Base-by-base conservation (phyloP, 2,113 vertebrate species). In the Cairina moschata region DNA sequence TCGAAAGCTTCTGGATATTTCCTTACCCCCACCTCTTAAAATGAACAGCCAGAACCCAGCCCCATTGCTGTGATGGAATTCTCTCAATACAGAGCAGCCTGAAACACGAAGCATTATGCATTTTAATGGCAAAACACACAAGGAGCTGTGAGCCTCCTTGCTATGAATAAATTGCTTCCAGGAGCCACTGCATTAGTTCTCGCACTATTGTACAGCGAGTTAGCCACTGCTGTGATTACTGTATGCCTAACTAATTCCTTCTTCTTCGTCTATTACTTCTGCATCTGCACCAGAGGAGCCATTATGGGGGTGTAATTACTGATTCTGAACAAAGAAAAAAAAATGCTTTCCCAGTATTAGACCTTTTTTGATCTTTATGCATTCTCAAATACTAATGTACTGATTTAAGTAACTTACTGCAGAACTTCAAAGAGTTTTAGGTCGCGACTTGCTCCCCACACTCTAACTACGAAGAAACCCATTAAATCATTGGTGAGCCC, bases 101-200 rank as follows among this genome's bases (percentile, higher is more conserved):
- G 85, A 94, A 96, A 93, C 83, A 58, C 23, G 34, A 79, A 96
- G 58, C 31, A 67, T 42, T 81, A 83, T 22, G 62, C 63, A 63
- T 87, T 68, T 83, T 73, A 93, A 84, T 50, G 50, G 72, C 63
- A 96, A 89, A 82, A 75, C 14, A 62, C 26, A 40, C 4, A 59
- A 86, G 77, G 77, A 90, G 74, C 18, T 83, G 46, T 65, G 44
- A 92, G 52, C 38, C 62, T 91, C 8, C 0, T 15, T 78, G 44
- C 73, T 84, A 83, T 16, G 75, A 97, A 95, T 85, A 88, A 97
- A 91, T 16, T 54, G 88, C 84, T 95, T 96, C 89, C 83, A 84
- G 86, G 13, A 85, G 42, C 56, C 29, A 48, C 66, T 59, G 80
- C 55, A 72, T 92, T 94, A 96, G 83, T 82, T 97, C 54, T 28